Conservation (phyloP, 2,888 invertebrate species). For the Choreutis nemorana region DNA sequence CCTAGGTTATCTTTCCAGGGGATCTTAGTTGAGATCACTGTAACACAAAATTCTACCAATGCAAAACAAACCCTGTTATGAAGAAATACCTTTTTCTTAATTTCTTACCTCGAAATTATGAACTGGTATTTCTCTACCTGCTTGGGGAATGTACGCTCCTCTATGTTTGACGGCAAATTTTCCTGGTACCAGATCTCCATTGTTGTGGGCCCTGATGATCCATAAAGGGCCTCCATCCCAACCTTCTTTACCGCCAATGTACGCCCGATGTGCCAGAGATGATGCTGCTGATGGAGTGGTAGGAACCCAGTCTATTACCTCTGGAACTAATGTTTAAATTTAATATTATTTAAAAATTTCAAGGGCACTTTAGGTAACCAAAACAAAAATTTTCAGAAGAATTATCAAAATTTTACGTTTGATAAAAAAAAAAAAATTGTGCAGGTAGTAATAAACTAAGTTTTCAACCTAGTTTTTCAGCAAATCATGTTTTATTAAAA, state of each 20-base stretch:
- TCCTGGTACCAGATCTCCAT: constrained; percentile 46
- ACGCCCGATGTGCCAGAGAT: constrained; percentile 28
- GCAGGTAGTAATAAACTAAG: no score
- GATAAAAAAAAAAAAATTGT: no score
- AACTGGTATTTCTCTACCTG: constrained; percentile 43
- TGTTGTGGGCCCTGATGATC: constrained; percentile 46
- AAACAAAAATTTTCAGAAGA: no score
- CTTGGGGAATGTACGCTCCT: constrained; percentile 39
- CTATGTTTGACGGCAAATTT: constrained; percentile 45
- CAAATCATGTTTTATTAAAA: background rate
- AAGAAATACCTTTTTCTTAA: no score
- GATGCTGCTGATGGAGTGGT: constrained; percentile 27
- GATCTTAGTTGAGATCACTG: no score
- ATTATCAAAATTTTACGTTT: no score
- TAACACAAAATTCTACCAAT: no score
- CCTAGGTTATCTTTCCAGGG: no score
- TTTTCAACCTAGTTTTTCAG: no score
- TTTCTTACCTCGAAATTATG: constrained; percentile 48
- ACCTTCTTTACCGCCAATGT: constrained; percentile 45
- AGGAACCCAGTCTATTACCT: constrained; percentile 37
- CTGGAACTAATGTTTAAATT: constrained; percentile 11
- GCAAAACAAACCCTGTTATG: no score
- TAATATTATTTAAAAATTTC: background rate
- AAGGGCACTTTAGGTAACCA: no score
- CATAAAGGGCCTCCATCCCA: constrained; percentile 54